These are phyloP conservation scores for Paramormyrops hopkinsi DNA, from an alignment of 2,797 vertebrate species.

Conservation along the genomic window DNA sequence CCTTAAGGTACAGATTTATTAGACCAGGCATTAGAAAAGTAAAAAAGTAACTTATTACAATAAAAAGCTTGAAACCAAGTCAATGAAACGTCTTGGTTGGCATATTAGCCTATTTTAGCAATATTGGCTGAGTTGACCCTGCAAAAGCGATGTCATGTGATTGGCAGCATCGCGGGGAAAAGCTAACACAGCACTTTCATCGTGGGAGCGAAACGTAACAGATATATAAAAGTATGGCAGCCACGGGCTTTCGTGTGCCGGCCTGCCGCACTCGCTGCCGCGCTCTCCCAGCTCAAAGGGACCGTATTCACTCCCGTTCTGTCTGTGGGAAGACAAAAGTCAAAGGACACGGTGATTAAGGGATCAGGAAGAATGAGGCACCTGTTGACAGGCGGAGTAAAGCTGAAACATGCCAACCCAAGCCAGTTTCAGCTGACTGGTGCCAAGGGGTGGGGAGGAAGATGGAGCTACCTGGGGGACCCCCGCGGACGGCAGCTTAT, in stretches of 20 bases:
- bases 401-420: slow-evolving; percentile 38
- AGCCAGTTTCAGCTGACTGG: slow-evolving; percentile 29
- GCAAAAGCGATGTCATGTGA: neutral
- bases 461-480: neutral
- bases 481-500: neutral
- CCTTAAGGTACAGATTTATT: neutral
- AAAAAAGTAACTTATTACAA: neutral
- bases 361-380: slow-evolving; percentile 55
- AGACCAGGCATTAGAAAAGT: neutral
- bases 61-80: neutral
- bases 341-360: slow-evolving; percentile 54
- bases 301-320: slow-evolving; percentile 33
- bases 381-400: slow-evolving; percentile 56
- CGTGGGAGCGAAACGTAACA: slow-evolving; percentile 50
- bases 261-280: slow-evolving; percentile 51
- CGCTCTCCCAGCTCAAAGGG: slow-evolving; percentile 44
- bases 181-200: slow-evolving; percentile 17
- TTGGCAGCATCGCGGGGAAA: neutral
- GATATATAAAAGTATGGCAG: slow-evolving; percentile 29
- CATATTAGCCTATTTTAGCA: neutral
- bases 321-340: slow-evolving; percentile 51
- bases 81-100: neutral
- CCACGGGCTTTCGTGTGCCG: slow-evolving; percentile 50
- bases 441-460: slow-evolving; percentile 2
- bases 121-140: neutral